Percentiles rank a stretch among this genome's conserved stretches.
phyloP scores from a whole-genome alignment of 2,113 vertebrate genomes.

The Haemorhous mexicanus region DNA sequence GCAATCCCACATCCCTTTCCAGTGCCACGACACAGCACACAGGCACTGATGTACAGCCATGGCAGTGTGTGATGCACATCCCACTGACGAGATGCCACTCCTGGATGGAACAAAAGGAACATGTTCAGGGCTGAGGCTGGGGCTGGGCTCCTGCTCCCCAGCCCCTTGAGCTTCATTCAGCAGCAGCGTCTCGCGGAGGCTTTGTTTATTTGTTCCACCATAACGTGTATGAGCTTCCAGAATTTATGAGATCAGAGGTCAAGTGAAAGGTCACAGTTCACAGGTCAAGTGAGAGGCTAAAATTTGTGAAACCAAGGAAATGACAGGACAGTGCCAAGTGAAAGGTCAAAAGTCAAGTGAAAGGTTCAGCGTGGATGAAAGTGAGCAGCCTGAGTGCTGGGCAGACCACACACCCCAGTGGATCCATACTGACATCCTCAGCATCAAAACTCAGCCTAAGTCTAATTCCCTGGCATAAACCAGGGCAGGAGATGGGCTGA shows the following conservation, averaged over 20 bases:
- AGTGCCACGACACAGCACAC: background rate
- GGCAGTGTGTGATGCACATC: background rate
- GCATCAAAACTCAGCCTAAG: background rate
- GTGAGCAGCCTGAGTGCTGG: conserved; percentile 33
- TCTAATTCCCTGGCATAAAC: conserved; percentile 42
- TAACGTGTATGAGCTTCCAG: conserved; percentile 73
- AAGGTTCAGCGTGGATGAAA: conserved; percentile 69
- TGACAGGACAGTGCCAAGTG: conserved; percentile 77
- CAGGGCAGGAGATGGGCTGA: background rate
- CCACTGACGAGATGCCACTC: background rate
- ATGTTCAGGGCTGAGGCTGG: background rate
- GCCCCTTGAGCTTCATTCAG: conserved; percentile 59
- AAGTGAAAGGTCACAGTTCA: conserved; percentile 77
- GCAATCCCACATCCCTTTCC: background rate
- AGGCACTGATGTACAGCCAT: background rate
- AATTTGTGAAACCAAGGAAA: conserved; percentile 79
- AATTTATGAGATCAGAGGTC: conserved; percentile 78
- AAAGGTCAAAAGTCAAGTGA: conserved; percentile 81
- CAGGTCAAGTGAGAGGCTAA: conserved; percentile 77
- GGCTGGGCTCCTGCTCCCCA: conserved; percentile 3
- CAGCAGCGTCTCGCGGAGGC: conserved; percentile 27
- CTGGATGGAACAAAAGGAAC: background rate
- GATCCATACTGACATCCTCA: conserved; percentile 8
- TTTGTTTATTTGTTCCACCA: conserved; percentile 79
- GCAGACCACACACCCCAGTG: conserved; percentile 49